Conservation (phyloP, 2,797 vertebrate species). For the Manis javanica region DNA sequence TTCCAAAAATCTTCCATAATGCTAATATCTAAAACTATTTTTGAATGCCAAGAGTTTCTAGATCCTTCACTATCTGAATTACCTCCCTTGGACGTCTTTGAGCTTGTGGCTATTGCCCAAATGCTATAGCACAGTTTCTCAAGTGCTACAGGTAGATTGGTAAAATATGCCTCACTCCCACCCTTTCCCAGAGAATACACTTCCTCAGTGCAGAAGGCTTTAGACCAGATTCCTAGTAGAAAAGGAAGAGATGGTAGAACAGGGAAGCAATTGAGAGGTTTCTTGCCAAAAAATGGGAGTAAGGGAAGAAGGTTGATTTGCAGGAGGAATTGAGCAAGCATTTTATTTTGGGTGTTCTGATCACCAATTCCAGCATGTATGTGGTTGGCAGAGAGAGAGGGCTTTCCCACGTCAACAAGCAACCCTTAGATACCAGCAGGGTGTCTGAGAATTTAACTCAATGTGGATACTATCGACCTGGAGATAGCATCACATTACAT, state of each 20-base stretch:
- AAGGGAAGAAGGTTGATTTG: neutral
- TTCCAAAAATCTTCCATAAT: neutral
- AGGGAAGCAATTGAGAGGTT: neutral
- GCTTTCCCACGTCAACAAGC: neutral
- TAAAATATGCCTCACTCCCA: neutral
- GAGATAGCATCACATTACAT: neutral
- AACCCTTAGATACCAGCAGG: neutral
- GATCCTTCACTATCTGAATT: neutral
- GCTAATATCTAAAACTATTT: neutral
- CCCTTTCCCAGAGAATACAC: neutral
- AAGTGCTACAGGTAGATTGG: neutral
- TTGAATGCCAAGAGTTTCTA: neutral
- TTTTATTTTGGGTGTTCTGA: neutral
- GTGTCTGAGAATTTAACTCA: neutral
- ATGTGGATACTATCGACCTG: neutral
- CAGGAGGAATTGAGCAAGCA: neutral
- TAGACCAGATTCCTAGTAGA: neutral
- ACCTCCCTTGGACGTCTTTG: neutral
- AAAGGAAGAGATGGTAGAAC: neutral
- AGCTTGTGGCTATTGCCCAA: neutral
- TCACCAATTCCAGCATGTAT: neutral
- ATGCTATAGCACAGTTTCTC: neutral
- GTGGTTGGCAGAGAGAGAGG: neutral
- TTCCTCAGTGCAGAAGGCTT: neutral
- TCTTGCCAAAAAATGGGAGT: neutral